A percentile compares a stretch with the other conserved stretches of the same genome.
phyloP scores from a whole-genome alignment of 2,113 vertebrate genomes.

The Sturnira hondurensis region DNA sequence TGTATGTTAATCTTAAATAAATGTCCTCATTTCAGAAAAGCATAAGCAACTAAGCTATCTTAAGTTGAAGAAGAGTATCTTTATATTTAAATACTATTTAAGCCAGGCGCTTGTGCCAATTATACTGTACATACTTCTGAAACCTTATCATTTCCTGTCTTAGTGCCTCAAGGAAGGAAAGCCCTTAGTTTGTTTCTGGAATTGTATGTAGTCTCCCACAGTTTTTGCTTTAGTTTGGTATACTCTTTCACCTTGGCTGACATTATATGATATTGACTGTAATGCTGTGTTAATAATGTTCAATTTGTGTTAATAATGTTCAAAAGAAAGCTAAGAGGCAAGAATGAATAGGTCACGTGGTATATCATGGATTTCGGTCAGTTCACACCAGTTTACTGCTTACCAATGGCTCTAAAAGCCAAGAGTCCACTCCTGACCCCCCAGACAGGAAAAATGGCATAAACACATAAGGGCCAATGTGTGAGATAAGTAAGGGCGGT shows the following conservation, averaged over 20 bases:
- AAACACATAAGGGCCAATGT: neutral
- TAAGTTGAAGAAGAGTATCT: neutral
- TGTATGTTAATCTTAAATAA: neutral
- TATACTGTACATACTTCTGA: neutral
- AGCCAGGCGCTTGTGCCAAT: neutral
- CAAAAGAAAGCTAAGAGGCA: neutral
- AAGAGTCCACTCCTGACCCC: neutral
- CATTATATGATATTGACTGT: neutral
- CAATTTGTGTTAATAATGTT: neutral
- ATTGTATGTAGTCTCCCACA: neutral
- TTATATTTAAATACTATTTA: neutral
- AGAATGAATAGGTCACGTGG: neutral
- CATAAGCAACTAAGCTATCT: neutral
- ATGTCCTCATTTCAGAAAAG: slow-evolving; percentile 14
- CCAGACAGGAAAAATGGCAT: neutral
- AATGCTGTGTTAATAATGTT: neutral
- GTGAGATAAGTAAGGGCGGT: neutral
- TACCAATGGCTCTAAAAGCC: neutral
- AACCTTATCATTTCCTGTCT: neutral
- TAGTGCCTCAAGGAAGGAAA: neutral
- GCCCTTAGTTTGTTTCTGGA: neutral
- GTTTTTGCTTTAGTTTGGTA: neutral
- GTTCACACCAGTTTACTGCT: neutral
- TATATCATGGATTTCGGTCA: neutral
- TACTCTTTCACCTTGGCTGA: neutral